Evolutionary conservation across 2,113 vertebrate genomes (phyloP), one percentile per base, ranked within the genome.

Genomic region (Ochotona curzoniae): DNA sequence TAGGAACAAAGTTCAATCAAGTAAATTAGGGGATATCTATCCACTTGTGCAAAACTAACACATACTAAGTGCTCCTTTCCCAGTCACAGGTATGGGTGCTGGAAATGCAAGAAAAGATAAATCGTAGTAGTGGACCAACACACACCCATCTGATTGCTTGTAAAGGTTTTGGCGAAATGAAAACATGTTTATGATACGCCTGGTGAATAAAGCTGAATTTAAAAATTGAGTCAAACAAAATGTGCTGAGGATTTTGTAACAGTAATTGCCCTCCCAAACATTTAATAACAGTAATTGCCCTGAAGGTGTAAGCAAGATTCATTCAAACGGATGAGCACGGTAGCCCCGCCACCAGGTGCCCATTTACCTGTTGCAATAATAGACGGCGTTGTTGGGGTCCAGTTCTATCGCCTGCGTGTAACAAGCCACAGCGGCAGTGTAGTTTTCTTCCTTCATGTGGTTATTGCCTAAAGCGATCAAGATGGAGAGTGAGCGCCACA

Each of bases 391-490:
- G 90, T 99, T 99, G 81, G 99, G 98, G 98, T 99, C 99, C 98
- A 99, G 63, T 88, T 99, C 98, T 87, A 99, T 99, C 91, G 99
- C 99, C 96, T 98, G 98, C 23, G 98, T 99, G 90, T 99, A 99
- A 96, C 99, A 99, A 82, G 99, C 99, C 97, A 99, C 98, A 18
- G 99, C 99, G 81, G 99, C 98, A 94, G 97, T 97, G 74, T 99
- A 99, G 96, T 99, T 99, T 98, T 99, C 99, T 95, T 99, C 99
- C 97, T 99, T 99, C 99, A 99, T 99, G 96, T 99, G 99, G 95
- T 99, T 99, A 96, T 99, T 99, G 79, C 99, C 99, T 99, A 84
- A 95, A 98, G 49, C 26, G 69, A 83, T 32, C 15, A 84, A 80
- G 25, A 89, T 30, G 67, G 81, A 97, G 35, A 74, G 78, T 32